Evolutionary conservation across 1,140 invertebrate species (phyloP).

Genomic region (Lycorma delicatula): DNA sequence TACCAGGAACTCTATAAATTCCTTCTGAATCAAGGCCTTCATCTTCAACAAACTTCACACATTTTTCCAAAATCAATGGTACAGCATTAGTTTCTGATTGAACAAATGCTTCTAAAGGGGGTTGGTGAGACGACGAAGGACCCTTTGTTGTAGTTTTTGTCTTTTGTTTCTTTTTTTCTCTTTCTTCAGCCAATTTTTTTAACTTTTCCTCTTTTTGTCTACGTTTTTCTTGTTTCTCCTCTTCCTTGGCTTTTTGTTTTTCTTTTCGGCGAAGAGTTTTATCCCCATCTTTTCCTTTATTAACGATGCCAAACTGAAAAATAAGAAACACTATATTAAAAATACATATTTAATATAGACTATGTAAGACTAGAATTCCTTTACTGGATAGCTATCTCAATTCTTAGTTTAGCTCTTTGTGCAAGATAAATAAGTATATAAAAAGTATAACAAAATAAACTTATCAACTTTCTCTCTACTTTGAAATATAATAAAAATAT

Average conservation of each 20-base stretch:
- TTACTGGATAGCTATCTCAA: too few species aligned
- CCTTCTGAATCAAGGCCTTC: conserved; percentile 92
- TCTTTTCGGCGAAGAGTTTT: conserved; percentile 56
- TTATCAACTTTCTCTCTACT: too few species aligned
- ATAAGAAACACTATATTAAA: too few species aligned
- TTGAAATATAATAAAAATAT: too few species aligned
- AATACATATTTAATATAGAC: too few species aligned
- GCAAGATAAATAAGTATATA: too few species aligned
- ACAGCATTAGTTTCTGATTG: conserved; percentile 74
- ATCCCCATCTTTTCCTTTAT: conserved; percentile 54
- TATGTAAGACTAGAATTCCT: too few species aligned
- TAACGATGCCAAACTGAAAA: conserved; percentile 47
- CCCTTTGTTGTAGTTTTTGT: conserved; percentile 43
- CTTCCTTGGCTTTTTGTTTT: conserved; percentile 66
- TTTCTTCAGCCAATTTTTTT: conserved; percentile 58
- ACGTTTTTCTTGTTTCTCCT: conserved; percentile 66
- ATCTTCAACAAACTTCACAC: conserved; percentile 89
- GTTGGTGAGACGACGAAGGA: conserved; percentile 39
- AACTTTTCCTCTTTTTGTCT: conserved; percentile 63
- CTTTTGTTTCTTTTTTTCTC: conserved; percentile 65
- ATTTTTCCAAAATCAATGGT: conserved; percentile 89
- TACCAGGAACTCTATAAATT: conserved; percentile 90
- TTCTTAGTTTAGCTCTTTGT: too few species aligned
- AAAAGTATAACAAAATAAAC: too few species aligned
- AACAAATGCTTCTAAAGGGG: conserved; percentile 51